Percentiles rank a stretch among this genome's conserved stretches.
phyloP scores from a whole-genome alignment of 1,140 invertebrate genomes.

The Wiebesia pumilae region DNA sequence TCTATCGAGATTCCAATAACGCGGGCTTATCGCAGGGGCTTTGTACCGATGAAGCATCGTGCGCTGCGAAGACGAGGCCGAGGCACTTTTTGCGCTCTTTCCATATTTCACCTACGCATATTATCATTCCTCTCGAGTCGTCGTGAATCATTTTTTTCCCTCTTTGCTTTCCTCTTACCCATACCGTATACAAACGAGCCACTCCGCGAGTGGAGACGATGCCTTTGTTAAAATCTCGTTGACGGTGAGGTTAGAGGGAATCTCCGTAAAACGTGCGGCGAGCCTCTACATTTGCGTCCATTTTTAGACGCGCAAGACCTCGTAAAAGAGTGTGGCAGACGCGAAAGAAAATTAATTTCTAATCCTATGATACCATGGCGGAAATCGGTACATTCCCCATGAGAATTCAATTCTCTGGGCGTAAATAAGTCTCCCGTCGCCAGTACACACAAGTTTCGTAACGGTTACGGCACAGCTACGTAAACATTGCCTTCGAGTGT shows the following conservation, averaged over 20 bases:
- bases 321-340: background rate
- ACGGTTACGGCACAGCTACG: too few relatives aligned
- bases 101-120: conserved; percentile 68
- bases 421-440: too few relatives aligned
- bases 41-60: conserved; percentile 70
- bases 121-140: conserved; percentile 68
- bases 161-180: background rate
- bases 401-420: too few relatives aligned
- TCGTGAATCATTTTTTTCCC: conserved; percentile 63
- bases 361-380: too few relatives aligned
- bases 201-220: background rate
- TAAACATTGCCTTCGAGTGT: too few relatives aligned
- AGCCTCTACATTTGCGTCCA: background rate
- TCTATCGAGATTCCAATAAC: conserved; percentile 72
- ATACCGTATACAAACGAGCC: background rate
- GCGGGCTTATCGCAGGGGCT: conserved; percentile 69
- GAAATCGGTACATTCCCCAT: too few relatives aligned
- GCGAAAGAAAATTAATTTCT: too few relatives aligned
- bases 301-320: background rate
- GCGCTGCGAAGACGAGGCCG: conserved; percentile 56
- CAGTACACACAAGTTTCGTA: too few relatives aligned
- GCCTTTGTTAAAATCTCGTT: conserved; percentile 31
- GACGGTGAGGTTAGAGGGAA: conserved; percentile 21
- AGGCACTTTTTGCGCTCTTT: conserved; percentile 65
- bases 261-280: background rate